Base-by-base conservation (phyloP, 2,888 invertebrate genomes). In the Halocaridina rubra region DNA sequence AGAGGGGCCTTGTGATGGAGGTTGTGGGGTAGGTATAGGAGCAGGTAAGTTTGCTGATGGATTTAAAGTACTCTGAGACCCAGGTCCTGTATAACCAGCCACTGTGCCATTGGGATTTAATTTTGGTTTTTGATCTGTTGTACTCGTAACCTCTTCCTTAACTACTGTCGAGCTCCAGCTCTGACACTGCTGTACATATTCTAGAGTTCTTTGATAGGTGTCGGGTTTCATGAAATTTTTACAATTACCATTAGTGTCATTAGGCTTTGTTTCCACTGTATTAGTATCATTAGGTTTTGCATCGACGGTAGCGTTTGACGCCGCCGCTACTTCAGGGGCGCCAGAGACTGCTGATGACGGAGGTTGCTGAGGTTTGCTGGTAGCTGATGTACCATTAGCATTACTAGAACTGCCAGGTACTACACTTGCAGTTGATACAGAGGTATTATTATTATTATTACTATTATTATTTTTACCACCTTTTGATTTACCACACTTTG, bases 181-280 rank as follows among this genome's bases (percentile, higher is more conserved):
- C 90, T 96, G 96, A 90, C 97, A 97, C 89, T 92, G 92, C 90
- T 96, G 96, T 0, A 97, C 97, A 89, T 97, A 97, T 89, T 97
- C 97, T 81, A 97, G 91, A 0, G 97, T 97, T 86, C 97, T 93
- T 90, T 96, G 95, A 91, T 97, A 97, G 0, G 96, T 94, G 80
- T 97, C 97, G 81, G 95, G 95, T 16, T 95, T 93, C 96, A 97
- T 96, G 3, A 93, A 93, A 59, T 76, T 80, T 46, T 78, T 84
- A 39, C 67, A 72, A 32, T 72, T 79, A 29, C 59, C 72, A 13
- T 32, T 80, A 29, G 72, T 57, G 71, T 72, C 74, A 3, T 57
- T 46, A 16, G 72, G 16, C 19, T 69, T 74, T 16, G 69, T 59
- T 13, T 74, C 80, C 19, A 22, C 79, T 7, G 72, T 22, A 46